Base-by-base conservation (phyloP, 2,797 vertebrate species). In the Toxotes lorentzi region DNA sequence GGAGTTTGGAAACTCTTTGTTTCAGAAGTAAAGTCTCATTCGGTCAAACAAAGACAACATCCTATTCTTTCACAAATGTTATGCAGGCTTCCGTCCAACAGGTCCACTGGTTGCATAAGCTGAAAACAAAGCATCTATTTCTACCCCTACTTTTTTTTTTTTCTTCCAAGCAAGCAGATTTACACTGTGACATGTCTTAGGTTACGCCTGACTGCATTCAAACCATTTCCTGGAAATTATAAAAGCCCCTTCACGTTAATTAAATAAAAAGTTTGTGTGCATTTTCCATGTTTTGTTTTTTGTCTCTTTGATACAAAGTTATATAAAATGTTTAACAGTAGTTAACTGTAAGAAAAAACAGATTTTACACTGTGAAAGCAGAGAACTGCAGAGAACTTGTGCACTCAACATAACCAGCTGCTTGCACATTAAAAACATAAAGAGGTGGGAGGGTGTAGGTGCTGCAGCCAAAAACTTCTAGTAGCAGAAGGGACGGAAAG, bases 21-120 rank as follows among this genome's bases (percentile, higher is more conserved):
- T 87, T 84, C 69, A 70, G 64, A 75, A 73, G 73, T 73, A 81
- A 84, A 91, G 66, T 79, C 69, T 69, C 45, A 75, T 77, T 83
- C 53, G 54, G 59, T 82, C 74, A 81, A 82, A 85, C 69, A 83
- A 88, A 92, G 86, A 92, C 89, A 90, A 89, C 80, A 87, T 88
- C 80, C 86, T 88, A 88, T 92, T 92, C 84, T 90, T 86, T 75
- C 67, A 81, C 70, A 92, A 93, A 91, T 92, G 91, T 88, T 85
- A 90, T 90, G 86, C 90, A 92, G 87, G 91, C 85, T 82, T 74
- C n/a, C 16, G 12, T 93, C 89, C 93, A 95, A 93, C 92, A 94
- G 87, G 94, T 95, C 91, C 85, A 85, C 83, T 64, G 82, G 78
- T 91, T 92, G 85, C 90, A 89, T 91, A 89, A 93, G 81, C 79